A percentile compares a stretch with the other conserved stretches of the same genome.
These are phyloP conservation scores for Chaetorhynchus papuensis DNA, from an alignment of 2,113 vertebrate species.

Conservation along the genomic window DNA sequence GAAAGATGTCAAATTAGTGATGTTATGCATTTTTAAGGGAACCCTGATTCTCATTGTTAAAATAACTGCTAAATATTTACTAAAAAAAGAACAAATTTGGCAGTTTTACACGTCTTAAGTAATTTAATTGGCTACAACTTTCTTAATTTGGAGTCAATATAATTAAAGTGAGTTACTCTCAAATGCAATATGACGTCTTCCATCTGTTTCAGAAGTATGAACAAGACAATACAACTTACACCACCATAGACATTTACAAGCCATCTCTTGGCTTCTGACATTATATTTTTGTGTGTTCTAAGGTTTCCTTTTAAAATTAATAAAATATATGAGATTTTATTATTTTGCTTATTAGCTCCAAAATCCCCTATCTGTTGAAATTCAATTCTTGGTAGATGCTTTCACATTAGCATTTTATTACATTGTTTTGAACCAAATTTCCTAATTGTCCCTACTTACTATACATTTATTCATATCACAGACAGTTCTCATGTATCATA, in stretches of 20 bases:
- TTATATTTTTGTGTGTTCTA: neutral
- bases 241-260: neutral
- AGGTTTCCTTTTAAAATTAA: neutral
- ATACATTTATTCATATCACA: neutral
- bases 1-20: neutral
- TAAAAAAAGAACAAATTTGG: neutral
- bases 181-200: neutral
- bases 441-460: neutral
- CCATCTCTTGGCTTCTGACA: neutral
- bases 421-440: neutral
- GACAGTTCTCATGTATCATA: neutral
- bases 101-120: neutral
- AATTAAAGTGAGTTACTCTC: neutral
- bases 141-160: neutral
- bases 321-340: neutral
- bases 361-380: neutral
- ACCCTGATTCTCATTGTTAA: neutral
- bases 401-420: neutral
- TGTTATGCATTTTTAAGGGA: neutral
- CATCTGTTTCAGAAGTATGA: neutral
- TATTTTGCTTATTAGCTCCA: neutral
- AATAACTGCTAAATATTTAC: neutral
- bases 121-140: neutral
- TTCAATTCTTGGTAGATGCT: neutral
- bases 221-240: neutral